phyloP scores from a whole-genome alignment of 2,888 invertebrate genomes.

The Brachyptera putata region DNA sequence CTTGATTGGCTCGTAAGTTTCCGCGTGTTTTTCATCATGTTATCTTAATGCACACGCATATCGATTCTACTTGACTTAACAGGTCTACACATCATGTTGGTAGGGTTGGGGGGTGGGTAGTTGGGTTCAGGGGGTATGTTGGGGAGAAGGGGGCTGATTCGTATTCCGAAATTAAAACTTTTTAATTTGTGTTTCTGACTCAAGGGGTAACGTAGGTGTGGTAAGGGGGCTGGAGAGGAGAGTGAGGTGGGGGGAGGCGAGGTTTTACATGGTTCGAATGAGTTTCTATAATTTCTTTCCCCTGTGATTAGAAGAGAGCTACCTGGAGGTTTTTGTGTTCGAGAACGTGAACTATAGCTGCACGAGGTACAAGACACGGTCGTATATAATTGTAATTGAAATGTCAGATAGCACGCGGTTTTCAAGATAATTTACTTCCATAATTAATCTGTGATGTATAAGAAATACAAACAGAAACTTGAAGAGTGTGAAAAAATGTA shows the following conservation, averaged over 20 bases:
- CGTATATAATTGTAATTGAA: not conserved
- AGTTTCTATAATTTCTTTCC: conserved; percentile 3
- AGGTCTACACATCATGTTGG: conserved; percentile 13
- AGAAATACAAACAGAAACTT: too few relatives aligned
- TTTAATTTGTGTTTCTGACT: conserved; percentile 22
- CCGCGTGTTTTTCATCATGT: conserved; percentile 19
- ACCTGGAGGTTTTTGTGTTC: not conserved
- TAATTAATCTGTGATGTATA: too few relatives aligned
- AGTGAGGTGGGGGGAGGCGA: not conserved
- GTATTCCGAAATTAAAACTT: conserved; percentile 23
- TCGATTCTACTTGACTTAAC: conserved; percentile 7
- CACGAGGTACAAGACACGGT: not conserved
- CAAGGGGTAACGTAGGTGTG: not conserved
- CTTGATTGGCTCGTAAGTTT: conserved; percentile 6
- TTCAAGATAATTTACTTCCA: not conserved
- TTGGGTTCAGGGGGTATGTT: not conserved
- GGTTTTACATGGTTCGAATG: not conserved
- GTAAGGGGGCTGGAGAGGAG: not conserved
- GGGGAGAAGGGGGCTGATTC: conserved; percentile 14
- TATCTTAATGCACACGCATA: conserved; percentile 14
- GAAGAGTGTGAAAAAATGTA: too few relatives aligned
- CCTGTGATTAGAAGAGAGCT: not conserved
- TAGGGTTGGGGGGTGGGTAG: too few relatives aligned
- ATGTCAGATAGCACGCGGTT: not conserved
- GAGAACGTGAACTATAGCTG: not conserved